These are phyloP conservation scores for Diplosoma virens DNA, from an alignment of 23 tunicate species.

Conservation along the genomic window DNA sequence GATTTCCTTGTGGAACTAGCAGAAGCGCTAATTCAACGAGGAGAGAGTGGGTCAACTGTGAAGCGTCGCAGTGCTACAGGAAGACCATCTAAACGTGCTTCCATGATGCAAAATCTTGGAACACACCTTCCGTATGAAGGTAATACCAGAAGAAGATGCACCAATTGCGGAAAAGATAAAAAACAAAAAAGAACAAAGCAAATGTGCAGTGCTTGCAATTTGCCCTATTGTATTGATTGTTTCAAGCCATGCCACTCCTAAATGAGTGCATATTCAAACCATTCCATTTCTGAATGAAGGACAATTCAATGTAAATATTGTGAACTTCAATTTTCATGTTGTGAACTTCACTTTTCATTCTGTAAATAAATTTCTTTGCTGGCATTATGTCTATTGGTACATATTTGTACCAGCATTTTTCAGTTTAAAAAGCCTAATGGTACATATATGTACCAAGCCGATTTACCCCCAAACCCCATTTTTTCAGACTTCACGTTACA, in stretches of 20 bases:
- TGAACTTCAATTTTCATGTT: slow-evolving; percentile 4
- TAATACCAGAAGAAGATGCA: slow-evolving; percentile 29
- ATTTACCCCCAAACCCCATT: slow-evolving; percentile 19
- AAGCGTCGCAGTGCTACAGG: slow-evolving; percentile 14
- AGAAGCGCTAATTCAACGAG: slow-evolving; percentile 30
- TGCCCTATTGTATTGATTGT: slow-evolving; percentile 30
- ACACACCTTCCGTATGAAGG: slow-evolving; percentile 40
- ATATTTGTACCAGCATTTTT: slow-evolving; percentile 14
- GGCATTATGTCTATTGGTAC: slow-evolving; percentile 20
- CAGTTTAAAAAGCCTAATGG: slow-evolving; percentile 15
- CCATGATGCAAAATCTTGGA: slow-evolving; percentile 39
- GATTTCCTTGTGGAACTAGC: slow-evolving; percentile 23
- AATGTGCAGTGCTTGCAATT: slow-evolving; percentile 21
- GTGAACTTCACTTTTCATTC: slow-evolving; percentile 5
- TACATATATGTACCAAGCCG: slow-evolving; percentile 8
- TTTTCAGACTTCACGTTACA: slow-evolving; percentile 1
- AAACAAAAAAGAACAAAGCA: slow-evolving; percentile 25
- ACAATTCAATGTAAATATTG: slow-evolving; percentile 19
- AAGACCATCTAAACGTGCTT: slow-evolving; percentile 39
- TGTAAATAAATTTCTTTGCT: slow-evolving; percentile 13
- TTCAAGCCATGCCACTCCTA: slow-evolving; percentile 29
- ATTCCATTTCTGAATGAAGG: slow-evolving; percentile 22
- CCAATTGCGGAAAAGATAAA: not conserved
- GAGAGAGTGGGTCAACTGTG: slow-evolving; percentile 10
- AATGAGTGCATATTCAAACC: slow-evolving; percentile 11